These are phyloP conservation scores for Turdus rufiventris DNA, from an alignment of 2,113 vertebrate genomes.

Conservation along the genomic window DNA sequence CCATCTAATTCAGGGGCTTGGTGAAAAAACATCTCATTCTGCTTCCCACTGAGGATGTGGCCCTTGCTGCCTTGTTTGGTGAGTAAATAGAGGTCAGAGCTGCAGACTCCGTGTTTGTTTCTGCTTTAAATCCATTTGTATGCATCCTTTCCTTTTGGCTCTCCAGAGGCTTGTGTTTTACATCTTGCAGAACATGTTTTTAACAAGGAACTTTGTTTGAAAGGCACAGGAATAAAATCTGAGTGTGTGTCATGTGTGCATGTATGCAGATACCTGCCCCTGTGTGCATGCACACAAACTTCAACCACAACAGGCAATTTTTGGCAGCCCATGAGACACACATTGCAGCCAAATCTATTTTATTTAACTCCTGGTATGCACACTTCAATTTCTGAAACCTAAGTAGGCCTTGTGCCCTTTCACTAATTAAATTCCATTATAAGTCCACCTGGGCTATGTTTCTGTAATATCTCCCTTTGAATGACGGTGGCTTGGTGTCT, in stretches of 20 bases:
- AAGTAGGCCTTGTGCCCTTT: constrained; percentile 30
- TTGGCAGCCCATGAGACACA: neutral
- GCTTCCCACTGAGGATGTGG: neutral
- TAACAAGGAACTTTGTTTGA: neutral
- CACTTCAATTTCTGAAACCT: neutral
- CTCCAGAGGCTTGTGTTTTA: neutral
- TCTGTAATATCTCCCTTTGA: constrained; percentile 54
- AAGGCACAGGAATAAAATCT: neutral
- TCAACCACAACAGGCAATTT: neutral
- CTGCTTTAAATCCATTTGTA: neutral
- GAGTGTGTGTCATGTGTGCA: neutral
- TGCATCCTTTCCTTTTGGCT: neutral
- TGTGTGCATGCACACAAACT: neutral
- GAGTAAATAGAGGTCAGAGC: neutral
- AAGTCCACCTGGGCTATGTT: constrained; percentile 45
- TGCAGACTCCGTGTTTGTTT: neutral
- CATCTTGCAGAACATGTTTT: neutral
- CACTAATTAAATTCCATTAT: constrained; percentile 62
- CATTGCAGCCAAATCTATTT: neutral
- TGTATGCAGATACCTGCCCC: rapidly evolving
- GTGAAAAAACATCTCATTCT: neutral
- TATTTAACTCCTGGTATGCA: neutral
- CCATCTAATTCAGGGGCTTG: neutral
- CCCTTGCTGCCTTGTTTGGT: neutral
- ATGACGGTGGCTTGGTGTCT: neutral